phyloP scores from a whole-genome alignment of 37 sponge, comb jelly and placozoan genomes.

The Bolinopsis microptera region DNA sequence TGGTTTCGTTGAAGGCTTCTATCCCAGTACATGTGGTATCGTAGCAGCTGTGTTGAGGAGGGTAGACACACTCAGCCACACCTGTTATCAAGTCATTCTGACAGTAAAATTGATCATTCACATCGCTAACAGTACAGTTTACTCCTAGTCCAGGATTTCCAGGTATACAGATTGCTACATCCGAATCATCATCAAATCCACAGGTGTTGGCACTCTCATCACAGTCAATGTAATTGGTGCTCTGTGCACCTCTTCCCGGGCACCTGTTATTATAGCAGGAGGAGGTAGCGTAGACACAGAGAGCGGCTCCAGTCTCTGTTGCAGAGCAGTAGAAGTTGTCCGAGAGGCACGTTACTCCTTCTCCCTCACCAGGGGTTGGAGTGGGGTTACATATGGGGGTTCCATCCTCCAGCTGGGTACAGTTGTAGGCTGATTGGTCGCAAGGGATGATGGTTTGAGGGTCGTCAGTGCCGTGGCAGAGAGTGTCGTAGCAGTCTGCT shows the following conservation, averaged over 20 bases:
- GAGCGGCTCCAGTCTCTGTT: background rate
- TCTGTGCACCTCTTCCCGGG: background rate
- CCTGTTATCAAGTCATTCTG: background rate
- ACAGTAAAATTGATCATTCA: conserved; percentile 6
- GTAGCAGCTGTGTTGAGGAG: conserved; percentile 39
- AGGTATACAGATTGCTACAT: background rate
- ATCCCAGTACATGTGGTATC: background rate
- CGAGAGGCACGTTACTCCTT: background rate
- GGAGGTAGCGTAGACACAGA: background rate
- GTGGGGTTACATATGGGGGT: background rate
- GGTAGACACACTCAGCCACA: background rate
- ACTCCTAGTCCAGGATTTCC: background rate
- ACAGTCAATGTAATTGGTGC: background rate
- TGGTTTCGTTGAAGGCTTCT: background rate
- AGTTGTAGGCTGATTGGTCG: background rate
- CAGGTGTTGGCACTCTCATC: background rate
- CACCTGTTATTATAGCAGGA: conserved; percentile 33
- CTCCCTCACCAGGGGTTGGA: too few relatives aligned
- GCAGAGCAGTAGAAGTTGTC: background rate
- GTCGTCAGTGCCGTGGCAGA: background rate
- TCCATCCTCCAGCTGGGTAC: background rate
- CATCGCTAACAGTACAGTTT: conserved; percentile 2
- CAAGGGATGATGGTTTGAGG: background rate
- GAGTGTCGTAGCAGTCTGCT: background rate
- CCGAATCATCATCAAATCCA: background rate